These are phyloP conservation scores for Rhinoptilus africanus DNA, from an alignment of 2,113 vertebrate genomes.

Conservation along the genomic window DNA sequence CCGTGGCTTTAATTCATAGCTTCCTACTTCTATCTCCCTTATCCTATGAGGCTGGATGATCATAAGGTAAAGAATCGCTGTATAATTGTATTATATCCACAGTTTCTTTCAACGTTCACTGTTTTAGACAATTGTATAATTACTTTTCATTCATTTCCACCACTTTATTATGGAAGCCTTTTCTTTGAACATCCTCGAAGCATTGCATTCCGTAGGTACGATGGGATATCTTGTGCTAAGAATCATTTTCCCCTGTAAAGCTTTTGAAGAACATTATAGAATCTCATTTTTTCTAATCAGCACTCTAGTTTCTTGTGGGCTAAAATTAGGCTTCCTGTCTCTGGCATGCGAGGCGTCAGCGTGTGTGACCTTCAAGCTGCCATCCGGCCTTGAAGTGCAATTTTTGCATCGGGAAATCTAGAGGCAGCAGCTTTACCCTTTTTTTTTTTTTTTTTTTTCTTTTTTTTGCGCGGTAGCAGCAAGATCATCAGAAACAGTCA, in stretches of 20 bases:
- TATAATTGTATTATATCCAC: conserved; percentile 16
- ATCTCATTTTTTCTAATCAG: conserved; percentile 65
- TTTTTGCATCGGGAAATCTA: conserved; percentile 64
- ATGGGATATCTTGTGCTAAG: conserved; percentile 35
- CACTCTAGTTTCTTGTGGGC: conserved; percentile 38
- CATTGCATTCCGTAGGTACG: conserved; percentile 1
- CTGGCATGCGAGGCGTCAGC: conserved; percentile 42
- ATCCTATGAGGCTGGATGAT: not conserved
- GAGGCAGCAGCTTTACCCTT: conserved; percentile 51
- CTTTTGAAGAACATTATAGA: conserved; percentile 55
- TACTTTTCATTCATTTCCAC: conserved; percentile 38
- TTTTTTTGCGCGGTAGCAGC: conserved; percentile 37
- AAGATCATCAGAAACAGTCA: conserved; percentile 58
- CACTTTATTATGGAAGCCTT: conserved; percentile 28
- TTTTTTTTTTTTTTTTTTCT: conserved; percentile 22
- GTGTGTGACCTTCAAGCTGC: conserved; percentile 66
- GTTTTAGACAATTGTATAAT: conserved; percentile 41
- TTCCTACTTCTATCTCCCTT: conserved; percentile 8
- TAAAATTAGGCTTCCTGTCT: conserved; percentile 67
- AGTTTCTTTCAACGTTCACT: conserved; percentile 8
- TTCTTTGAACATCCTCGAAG: conserved; percentile 29
- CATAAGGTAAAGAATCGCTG: conserved; percentile 2
- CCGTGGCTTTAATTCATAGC: not conserved
- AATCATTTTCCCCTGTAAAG: conserved; percentile 50
- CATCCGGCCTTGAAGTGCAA: conserved; percentile 65